phyloP scores from a whole-genome alignment of 2,797 vertebrate species.

The Syngnathus rostellatus region DNA sequence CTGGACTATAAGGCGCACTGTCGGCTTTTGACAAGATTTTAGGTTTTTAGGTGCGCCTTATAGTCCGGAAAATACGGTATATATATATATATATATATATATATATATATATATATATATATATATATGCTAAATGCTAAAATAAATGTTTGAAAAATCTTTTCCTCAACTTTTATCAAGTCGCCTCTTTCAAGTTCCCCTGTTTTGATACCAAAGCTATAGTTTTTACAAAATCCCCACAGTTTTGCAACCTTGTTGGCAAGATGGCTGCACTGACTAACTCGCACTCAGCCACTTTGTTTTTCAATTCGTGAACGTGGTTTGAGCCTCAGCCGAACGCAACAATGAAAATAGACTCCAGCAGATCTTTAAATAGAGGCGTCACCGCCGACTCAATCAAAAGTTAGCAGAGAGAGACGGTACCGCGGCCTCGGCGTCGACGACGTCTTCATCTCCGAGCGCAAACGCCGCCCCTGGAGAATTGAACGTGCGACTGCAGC shows the following conservation, averaged over 20 bases:
- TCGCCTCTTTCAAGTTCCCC: too few relatives aligned
- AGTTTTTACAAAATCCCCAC: neutral
- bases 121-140: too few relatives aligned
- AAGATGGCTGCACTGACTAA: neutral
- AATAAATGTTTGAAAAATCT: too few relatives aligned
- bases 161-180: too few relatives aligned
- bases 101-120: too few relatives aligned
- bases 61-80: too few relatives aligned
- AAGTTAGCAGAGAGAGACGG: neutral
- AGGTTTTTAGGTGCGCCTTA: too few relatives aligned
- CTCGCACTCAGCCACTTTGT: neutral
- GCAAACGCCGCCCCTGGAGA: neutral
- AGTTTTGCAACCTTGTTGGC: neutral
- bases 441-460: neutral
- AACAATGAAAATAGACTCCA: neutral
- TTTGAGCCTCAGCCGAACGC: neutral
- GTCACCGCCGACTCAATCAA: slow-evolving; percentile 6
- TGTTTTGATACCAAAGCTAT: too few relatives aligned
- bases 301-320: neutral
- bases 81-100: too few relatives aligned
- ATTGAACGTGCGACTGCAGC: neutral
- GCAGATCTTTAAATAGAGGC: slow-evolving; percentile 18
- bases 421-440: neutral
- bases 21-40: too few relatives aligned
- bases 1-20: too few relatives aligned